Evolutionary conservation across 2,888 invertebrate genomes (phyloP), one percentile per base, ranked within the genome.

Genomic region (Aquatica leii): DNA sequence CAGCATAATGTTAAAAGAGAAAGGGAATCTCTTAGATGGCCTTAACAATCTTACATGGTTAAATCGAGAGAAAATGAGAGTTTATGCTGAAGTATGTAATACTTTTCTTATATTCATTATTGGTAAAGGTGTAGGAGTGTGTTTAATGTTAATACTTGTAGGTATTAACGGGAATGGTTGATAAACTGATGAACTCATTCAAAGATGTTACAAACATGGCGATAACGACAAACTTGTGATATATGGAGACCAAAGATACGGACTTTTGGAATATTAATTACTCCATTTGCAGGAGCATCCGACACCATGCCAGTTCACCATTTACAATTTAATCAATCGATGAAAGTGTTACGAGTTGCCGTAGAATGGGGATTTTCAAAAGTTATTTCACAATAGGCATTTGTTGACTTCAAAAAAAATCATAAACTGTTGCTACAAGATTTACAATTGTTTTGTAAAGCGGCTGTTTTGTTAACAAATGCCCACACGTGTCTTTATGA

Each of bases 251-350:
- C n/a, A n/a, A n/a, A n/a, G n/a, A n/a, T n/a, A n/a, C n/a, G n/a
- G n/a, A n/a, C n/a, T 31, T 31, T 31, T 31, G 31, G 31, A 31
- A 6, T 31, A 31, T 9, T 31, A 31, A 31, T 31, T 9, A 31
- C 31, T 9, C 31, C 31, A 31, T 31, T 31, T 31, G 9, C 31
- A 31, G 31, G 31, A 31, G 31, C 4, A 31, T 9, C 31, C 31
- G 31, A 31, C 31, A 9, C 4, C 31, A 31, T 31, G 31, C 31
- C 17, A 14, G n/a, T 52, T n/a, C 18, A 37, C 12, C 35, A 59
- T 17, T 21, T 17, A n/a, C n/a, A 14, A 12, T 20, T 67, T 43
- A 68, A 68, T 53, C 14, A n/a, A 24, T 35, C 53, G 34, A 31
- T 9, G 31, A 31, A 6, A 31, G 31, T 31, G 31, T 31, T 31